These are phyloP conservation scores for Synodontis membranacea DNA, from an alignment of 2,113 vertebrate genomes.

Conservation along the genomic window DNA sequence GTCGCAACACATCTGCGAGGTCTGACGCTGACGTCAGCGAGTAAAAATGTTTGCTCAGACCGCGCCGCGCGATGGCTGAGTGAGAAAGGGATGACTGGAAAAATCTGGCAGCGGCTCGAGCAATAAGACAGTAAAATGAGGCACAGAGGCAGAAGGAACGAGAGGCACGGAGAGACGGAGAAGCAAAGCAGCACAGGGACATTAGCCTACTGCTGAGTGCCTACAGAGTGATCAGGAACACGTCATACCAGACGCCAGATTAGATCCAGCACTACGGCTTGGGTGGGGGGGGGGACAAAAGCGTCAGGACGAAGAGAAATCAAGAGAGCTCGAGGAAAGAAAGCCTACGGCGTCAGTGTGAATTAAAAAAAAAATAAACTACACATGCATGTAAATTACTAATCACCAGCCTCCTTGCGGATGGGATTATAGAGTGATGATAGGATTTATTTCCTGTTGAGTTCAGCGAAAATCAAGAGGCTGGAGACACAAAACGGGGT, in stretches of 20 bases:
- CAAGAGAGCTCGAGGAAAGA: background rate
- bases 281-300: too few species aligned
- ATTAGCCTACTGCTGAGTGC: constrained; percentile 48
- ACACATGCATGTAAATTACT: constrained; percentile 47
- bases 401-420: constrained; percentile 34
- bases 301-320: background rate
- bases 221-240: constrained; percentile 46
- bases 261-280: constrained; percentile 34
- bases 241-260: constrained; percentile 50
- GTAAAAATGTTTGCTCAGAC: constrained; percentile 30
- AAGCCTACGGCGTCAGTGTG: background rate
- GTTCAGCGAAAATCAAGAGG: constrained; percentile 8
- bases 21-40: constrained; percentile 9
- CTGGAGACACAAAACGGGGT: background rate
- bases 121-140: background rate
- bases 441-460: constrained; percentile 46
- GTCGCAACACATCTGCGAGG: constrained; percentile 32
- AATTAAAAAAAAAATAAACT: background rate
- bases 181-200: constrained; percentile 5
- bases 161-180: background rate
- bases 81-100: constrained; percentile 30
- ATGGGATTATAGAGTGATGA: constrained; percentile 47
- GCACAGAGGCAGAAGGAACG: background rate
- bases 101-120: constrained; percentile 34
- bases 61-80: constrained; percentile 1